A percentile compares a stretch with the other conserved stretches of the same genome.
These are phyloP conservation scores for Abrostola triplasia DNA, from an alignment of 2,888 invertebrate genomes.

Conservation along the genomic window DNA sequence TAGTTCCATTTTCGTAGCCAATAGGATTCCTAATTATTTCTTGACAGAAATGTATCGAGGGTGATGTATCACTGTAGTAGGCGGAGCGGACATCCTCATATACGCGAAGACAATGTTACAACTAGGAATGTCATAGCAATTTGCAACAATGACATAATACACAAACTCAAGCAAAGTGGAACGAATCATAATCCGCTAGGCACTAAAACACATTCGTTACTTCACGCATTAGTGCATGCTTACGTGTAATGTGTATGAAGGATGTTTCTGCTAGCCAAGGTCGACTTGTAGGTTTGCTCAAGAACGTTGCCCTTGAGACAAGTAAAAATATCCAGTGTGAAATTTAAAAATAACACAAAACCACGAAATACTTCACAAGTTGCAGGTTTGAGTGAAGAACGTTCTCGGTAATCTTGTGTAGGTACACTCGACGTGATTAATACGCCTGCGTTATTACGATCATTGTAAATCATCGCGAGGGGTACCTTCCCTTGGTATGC, in stretches of 20 bases:
- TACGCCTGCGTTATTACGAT: constrained; percentile 55
- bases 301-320: constrained; percentile 68
- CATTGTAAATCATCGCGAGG: constrained; percentile 58
- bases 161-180: constrained; percentile 55
- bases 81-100: constrained; percentile 84
- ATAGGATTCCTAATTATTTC: constrained; percentile 45
- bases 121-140: constrained; percentile 79
- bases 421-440: constrained; percentile 57
- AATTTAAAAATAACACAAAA: constrained; percentile 69
- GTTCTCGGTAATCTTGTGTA: constrained; percentile 57
- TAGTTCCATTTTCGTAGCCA: constrained; percentile 22
- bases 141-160: constrained; percentile 77
- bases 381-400: constrained; percentile 42
- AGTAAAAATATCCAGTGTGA: constrained; percentile 67
- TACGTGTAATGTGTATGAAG: constrained; percentile 46
- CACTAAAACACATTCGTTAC: constrained; percentile 49
- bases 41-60: constrained; percentile 55
- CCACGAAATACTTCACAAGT: constrained; percentile 53
- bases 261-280: constrained; percentile 66
- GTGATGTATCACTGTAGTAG: constrained; percentile 73
- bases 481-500: constrained; percentile 53
- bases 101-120: constrained; percentile 78
- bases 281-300: constrained; percentile 63
- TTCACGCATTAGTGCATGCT: constrained; percentile 51
- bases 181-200: constrained; percentile 45